Evolutionary conservation across 2,113 vertebrate genomes (phyloP).

Genomic region (Xerus inauris): DNA sequence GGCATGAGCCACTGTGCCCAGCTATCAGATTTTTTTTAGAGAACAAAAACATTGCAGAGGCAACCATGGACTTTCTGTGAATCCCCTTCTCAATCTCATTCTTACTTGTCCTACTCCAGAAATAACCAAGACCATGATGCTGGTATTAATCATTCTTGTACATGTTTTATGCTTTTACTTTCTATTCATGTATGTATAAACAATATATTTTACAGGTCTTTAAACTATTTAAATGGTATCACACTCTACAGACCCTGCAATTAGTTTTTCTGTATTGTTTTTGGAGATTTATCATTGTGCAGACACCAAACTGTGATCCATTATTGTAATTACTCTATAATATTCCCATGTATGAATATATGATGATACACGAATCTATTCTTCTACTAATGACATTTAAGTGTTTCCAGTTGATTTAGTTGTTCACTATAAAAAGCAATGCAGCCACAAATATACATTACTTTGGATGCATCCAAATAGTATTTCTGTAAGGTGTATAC

Average conservation of each 20-base stretch:
- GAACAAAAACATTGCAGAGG: neutral
- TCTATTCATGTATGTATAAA: slow-evolving; percentile 28
- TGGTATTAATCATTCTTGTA: neutral
- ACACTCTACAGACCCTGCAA: neutral
- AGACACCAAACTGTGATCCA: neutral
- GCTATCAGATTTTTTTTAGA: neutral
- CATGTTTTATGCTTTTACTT: slow-evolving; percentile 44
- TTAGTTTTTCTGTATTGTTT: slow-evolving; percentile 43
- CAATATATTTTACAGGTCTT: slow-evolving; percentile 49
- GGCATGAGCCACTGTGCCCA: too few species aligned
- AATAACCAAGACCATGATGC: slow-evolving; percentile 4
- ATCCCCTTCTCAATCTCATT: neutral
- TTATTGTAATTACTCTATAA: slow-evolving; percentile 28
- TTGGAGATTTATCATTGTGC: slow-evolving; percentile 32
- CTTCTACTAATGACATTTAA: slow-evolving; percentile 43
- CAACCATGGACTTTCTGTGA: neutral
- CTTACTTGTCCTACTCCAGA: neutral
- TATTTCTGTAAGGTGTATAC: neutral
- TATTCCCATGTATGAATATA: neutral
- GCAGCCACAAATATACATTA: neutral
- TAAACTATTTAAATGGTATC: slow-evolving; percentile 34
- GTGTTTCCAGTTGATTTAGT: slow-evolving; percentile 1
- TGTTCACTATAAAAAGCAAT: slow-evolving; percentile 5
- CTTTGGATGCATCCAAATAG: neutral
- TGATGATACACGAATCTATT: neutral